phyloP scores from a whole-genome alignment of 64 coral and sea anemone species.

The Orbicella faveolata region DNA sequence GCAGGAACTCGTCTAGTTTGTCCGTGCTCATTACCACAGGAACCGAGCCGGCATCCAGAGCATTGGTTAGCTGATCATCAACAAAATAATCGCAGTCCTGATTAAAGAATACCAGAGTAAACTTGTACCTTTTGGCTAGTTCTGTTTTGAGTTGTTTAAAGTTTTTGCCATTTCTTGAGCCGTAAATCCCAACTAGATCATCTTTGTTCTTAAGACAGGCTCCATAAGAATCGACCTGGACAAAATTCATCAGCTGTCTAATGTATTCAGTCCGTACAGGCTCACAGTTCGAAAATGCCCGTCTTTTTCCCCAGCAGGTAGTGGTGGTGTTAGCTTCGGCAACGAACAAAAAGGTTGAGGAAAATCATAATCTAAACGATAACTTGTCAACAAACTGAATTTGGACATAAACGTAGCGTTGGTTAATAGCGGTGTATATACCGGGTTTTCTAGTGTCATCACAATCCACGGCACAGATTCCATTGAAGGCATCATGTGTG shows the following conservation, averaged over 20 bases:
- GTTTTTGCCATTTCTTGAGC: neutral
- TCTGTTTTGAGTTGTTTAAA: conserved; percentile 34
- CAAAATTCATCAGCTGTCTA: conserved; percentile 49
- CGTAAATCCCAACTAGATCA: neutral
- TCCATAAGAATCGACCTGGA: conserved; percentile 63
- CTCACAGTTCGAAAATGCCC: conserved; percentile 56
- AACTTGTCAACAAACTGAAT: no score
- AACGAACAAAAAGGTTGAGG: no score
- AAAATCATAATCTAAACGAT: no score
- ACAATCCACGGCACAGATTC: no score
- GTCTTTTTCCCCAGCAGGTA: neutral
- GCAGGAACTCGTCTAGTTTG: conserved; percentile 55
- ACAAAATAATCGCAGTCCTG: conserved; percentile 63
- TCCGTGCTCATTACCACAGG: conserved; percentile 60
- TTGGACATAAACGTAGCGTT: no score
- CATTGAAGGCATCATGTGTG: no score
- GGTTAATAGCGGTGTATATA: no score
- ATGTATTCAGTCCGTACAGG: conserved; percentile 38
- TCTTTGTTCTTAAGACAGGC: conserved; percentile 47
- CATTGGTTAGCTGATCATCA: conserved; percentile 44
- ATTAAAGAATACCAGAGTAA: conserved; percentile 43
- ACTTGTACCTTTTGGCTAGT: conserved; percentile 17
- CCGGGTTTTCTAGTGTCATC: no score
- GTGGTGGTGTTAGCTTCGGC: neutral
- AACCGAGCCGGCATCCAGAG: conserved; percentile 43